Evolutionary conservation across 2,888 invertebrate species (phyloP), one percentile per base, ranked within the genome.

Genomic region (Nesidiocoris tenuis): DNA sequence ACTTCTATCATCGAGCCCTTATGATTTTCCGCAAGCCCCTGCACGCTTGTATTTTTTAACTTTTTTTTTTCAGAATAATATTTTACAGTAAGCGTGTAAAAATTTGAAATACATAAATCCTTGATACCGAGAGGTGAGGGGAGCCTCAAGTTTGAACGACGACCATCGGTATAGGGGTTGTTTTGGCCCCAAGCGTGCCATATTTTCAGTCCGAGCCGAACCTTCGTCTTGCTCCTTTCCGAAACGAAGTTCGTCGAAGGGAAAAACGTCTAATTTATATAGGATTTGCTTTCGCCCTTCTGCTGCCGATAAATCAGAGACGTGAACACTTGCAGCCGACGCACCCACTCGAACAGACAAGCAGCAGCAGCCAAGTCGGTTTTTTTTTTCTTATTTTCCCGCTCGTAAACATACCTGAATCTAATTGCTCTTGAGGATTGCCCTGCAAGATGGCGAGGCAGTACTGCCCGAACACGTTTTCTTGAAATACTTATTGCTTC

Each of bases 221-320:
- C 39, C 39, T 39, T 39, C 39, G 39, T 39, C 39, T 39, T 12
- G 39, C 12, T 65, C 64, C 56, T 65, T 55, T 17, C 21, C 22
- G 61, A 25, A 57, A 19, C 7, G 24, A n/a, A 25, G 17, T 7
- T 61, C 16, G 24, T 9, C 22, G 56, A 63, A 74, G 61, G 65
- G 61, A 64, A 75, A 17, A 64, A 39, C 39, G 39, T 39, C 77
- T 77, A 77, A 77, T 77, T 77, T 77, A 77, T 77, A 77, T 77
- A 75, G 77, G 77, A 77, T 77, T 76, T 77, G 75, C 68, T 68
- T 55, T 65, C 19, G 59, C 7, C 57, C 57, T 54, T 25, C 18
- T 74, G 61, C 22, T 55, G 56, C 74, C 74, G 59, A 75, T 75
- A 75, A 75, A 75, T 75, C 74, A 66, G 57, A 39, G 61, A 72